These are phyloP conservation scores for Artemia sinica DNA, from an alignment of 2,888 invertebrate genomes.

Conservation along the genomic window DNA sequence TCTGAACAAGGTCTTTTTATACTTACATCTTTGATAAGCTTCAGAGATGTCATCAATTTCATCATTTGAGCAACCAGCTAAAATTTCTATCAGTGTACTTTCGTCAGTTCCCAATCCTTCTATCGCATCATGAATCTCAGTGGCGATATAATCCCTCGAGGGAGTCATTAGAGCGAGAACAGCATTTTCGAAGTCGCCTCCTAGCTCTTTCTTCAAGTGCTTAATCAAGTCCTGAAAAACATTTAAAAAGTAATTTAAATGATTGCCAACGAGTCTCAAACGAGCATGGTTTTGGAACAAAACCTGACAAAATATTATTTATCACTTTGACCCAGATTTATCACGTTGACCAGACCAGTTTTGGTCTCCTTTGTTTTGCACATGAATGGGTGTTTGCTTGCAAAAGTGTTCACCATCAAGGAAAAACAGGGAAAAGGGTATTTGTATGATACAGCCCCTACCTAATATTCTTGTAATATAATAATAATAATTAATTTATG, in stretches of 20 bases:
- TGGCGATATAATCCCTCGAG: conserved; percentile 62
- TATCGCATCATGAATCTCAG: conserved; percentile 64
- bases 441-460: too few relatives aligned
- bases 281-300: too few relatives aligned
- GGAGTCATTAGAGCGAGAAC: conserved; percentile 69
- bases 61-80: conserved; percentile 68
- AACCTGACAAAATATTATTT: too few relatives aligned
- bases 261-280: not conserved
- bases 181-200: conserved; percentile 68
- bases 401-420: too few relatives aligned
- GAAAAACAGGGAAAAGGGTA: too few relatives aligned
- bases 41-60: conserved; percentile 40
- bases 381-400: too few relatives aligned
- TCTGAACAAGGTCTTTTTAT: not conserved
- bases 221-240: conserved; percentile 48
- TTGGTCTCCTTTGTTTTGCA: too few relatives aligned
- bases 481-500: too few relatives aligned
- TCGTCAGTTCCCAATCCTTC: conserved; percentile 67
- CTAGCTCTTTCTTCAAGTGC: conserved; percentile 70
- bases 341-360: too few relatives aligned
- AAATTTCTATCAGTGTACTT: conserved; percentile 67
- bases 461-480: too few relatives aligned
- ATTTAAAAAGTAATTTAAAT: not conserved
- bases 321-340: too few relatives aligned
- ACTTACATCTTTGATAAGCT: conserved; percentile 10